Conservation (phyloP, 2,797 vertebrate species). For the Cygnus olor region DNA sequence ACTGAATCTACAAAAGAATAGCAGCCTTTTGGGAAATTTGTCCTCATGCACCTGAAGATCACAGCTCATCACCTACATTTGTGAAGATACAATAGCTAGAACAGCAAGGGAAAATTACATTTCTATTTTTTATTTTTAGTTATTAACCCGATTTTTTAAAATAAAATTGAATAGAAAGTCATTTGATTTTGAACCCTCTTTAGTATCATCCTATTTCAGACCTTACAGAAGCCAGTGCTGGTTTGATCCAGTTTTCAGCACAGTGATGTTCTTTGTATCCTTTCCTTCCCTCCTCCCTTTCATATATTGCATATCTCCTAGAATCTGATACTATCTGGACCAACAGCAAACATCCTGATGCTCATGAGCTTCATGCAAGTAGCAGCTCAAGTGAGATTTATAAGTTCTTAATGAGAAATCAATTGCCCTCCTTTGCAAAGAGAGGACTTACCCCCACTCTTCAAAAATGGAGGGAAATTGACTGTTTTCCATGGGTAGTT, state of each 20-base stretch:
- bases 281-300: not conserved
- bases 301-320: not conserved
- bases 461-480: not conserved
- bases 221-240: not conserved
- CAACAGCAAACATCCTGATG: not conserved
- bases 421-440: not conserved
- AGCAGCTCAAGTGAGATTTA: not conserved
- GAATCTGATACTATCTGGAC: not conserved
- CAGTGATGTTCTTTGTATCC: not conserved
- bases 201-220: not conserved
- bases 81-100: conserved; percentile 40
- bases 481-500: not conserved
- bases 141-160: not conserved
- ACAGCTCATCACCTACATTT: conserved; percentile 44
- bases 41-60: not conserved
- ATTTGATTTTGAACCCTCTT: not conserved
- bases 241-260: not conserved
- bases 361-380: not conserved
- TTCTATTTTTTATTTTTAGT: not conserved
- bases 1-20: not conserved
- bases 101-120: not conserved
- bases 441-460: not conserved
- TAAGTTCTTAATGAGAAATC: not conserved
- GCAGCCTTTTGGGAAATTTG: conserved; percentile 1
- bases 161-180: not conserved